phyloP scores from a whole-genome alignment of 1,140 invertebrate genomes.

The Drosophila leontia region DNA sequence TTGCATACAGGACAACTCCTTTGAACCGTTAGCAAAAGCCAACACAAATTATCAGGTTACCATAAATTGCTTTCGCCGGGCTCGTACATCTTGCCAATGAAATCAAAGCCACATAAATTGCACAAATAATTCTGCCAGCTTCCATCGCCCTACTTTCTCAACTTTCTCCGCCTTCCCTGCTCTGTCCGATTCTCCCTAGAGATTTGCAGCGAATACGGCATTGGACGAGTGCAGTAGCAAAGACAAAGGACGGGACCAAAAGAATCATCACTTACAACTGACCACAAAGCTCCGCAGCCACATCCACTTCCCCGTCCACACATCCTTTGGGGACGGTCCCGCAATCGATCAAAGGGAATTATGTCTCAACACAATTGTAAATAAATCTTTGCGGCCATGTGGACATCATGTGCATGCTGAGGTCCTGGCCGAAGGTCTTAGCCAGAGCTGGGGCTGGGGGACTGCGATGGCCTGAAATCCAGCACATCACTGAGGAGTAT shows the following conservation, averaged over 20 bases:
- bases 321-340: slow-evolving; percentile 28
- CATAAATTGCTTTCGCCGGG: slow-evolving; percentile 63
- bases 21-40: slow-evolving; percentile 16
- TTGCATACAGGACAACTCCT: slow-evolving; percentile 15
- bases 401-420: slow-evolving; percentile 75
- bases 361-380: slow-evolving; percentile 84
- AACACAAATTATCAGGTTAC: slow-evolving; percentile 72
- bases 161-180: not conserved
- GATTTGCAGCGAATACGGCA: slow-evolving; percentile 41
- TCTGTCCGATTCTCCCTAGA: not conserved
- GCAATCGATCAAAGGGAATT: slow-evolving; percentile 82
- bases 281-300: slow-evolving; percentile 53
- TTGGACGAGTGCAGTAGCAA: slow-evolving; percentile 36
- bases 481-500: slow-evolving; percentile 54
- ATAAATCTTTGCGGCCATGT: slow-evolving; percentile 81
- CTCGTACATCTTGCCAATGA: slow-evolving; percentile 66
- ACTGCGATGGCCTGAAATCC: slow-evolving; percentile 48
- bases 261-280: slow-evolving; percentile 78
- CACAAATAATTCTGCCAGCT: slow-evolving; percentile 69
- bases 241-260: slow-evolving; percentile 62
- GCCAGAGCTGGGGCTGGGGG: slow-evolving; percentile 4
- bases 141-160: not conserved
- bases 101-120: slow-evolving; percentile 82
- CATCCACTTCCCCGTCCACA: slow-evolving; percentile 1
- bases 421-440: slow-evolving; percentile 44